Evolutionary conservation across 2,113 vertebrate genomes (phyloP), one percentile per base, ranked within the genome.

Genomic region (Oxyura jamaicensis): DNA sequence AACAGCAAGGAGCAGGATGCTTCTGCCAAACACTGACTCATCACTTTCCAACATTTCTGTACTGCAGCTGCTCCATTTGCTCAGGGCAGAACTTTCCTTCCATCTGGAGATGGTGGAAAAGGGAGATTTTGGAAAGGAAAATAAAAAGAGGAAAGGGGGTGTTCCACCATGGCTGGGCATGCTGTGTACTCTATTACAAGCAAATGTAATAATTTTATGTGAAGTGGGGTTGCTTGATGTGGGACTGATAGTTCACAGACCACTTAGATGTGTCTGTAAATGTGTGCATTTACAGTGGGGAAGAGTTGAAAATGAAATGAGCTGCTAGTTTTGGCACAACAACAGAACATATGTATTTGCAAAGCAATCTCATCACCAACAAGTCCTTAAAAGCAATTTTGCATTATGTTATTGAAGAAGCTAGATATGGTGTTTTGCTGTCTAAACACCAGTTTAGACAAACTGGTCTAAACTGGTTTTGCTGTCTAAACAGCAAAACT

Each of bases 261-360:
- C 13, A 28, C 46, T 71, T 36, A 50, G 28, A n/a, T 13, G 5
- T 48, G 33, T 31, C 52, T 86, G 33, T 58, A 69, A 80, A 66
- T 39, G 13, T 33, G 11, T 44, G 21, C 10, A 29, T 56, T 86
- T 91, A 39, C 20, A 60, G 36, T 11, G 66, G n/a, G 78, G 28
- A 83, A 74, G 39, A 80, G 25, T 7, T 85, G 63, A 62, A 93
- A 92, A 90, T 83, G 4, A 94, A 90, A 88, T 39, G 36, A 88
- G 5, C 36, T 83, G 33, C 11, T 72, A 74, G 21, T 66, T 93
- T 93, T 81, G 79, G 52, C 63, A 83, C 16, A 86, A 39, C 52
- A 36, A 35, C 28, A 74, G 28, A 77, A 77, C 8, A 19, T 41
- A 33, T 50, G 8, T 55, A 52, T 86, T 86, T 3, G 1, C 29